A percentile compares a stretch with the other conserved stretches of the same genome.
These are phyloP conservation scores for Agapornis canus DNA, from an alignment of 2,797 vertebrate genomes.

Conservation along the genomic window DNA sequence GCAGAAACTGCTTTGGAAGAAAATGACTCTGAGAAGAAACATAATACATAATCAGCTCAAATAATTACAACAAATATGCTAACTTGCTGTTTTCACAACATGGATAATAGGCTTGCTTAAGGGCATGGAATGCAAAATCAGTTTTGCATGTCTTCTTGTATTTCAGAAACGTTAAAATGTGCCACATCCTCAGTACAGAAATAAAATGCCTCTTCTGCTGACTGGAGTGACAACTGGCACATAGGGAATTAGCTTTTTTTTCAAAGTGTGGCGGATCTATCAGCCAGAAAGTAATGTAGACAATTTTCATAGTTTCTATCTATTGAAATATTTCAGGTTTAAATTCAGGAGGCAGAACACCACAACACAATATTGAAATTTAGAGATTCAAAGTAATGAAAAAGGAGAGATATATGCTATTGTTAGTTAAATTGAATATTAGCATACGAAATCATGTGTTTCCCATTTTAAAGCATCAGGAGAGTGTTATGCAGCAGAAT, in stretches of 20 bases:
- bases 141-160: slow-evolving; percentile 25
- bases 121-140: slow-evolving; percentile 38
- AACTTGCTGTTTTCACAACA: slow-evolving; percentile 67
- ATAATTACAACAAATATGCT: slow-evolving; percentile 69
- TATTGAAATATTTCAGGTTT: slow-evolving; percentile 18
- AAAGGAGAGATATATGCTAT: background rate
- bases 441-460: background rate
- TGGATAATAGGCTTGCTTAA: slow-evolving; percentile 65
- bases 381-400: background rate
- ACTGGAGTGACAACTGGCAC: slow-evolving; percentile 23
- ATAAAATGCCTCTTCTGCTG: slow-evolving; percentile 16
- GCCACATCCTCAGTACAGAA: background rate
- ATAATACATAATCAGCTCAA: slow-evolving; percentile 64
- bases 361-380: background rate
- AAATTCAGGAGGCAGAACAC: background rate
- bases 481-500: background rate
- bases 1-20: slow-evolving; percentile 57
- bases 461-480: background rate
- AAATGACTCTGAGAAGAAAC: slow-evolving; percentile 57
- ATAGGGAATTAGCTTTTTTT: background rate
- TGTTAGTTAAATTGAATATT: background rate
- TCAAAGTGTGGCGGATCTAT: background rate
- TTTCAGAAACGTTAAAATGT: slow-evolving; percentile 44
- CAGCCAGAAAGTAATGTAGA: background rate
- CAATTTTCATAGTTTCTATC: background rate